phyloP scores from a whole-genome alignment of 2,888 invertebrate genomes.

The Drosophila affinis region DNA sequence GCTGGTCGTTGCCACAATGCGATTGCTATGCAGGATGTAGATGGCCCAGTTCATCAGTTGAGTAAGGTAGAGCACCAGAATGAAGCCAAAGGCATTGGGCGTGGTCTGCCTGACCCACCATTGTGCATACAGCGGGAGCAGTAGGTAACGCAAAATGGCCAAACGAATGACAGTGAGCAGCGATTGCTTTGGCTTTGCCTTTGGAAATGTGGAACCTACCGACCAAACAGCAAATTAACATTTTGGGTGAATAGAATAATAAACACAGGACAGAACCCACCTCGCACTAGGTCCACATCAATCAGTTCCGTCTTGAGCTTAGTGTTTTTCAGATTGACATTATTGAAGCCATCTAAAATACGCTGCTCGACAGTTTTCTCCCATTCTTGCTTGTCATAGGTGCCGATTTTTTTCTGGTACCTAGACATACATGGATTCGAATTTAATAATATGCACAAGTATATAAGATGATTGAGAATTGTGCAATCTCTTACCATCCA shows the following conservation, averaged over 20 bases:
- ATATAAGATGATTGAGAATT: constrained; percentile 3
- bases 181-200: constrained; percentile 97
- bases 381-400: constrained; percentile 98
- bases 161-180: constrained; percentile 92
- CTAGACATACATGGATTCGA: constrained; percentile 83
- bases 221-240: neutral
- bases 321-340: constrained; percentile 91
- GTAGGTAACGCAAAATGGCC: constrained; percentile 91
- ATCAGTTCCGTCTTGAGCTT: constrained; percentile 95
- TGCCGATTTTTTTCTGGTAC: constrained; percentile 98
- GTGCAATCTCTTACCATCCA: constrained; percentile 78
- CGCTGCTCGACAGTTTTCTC: constrained; percentile 97
- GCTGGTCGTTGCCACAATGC: constrained; percentile 46
- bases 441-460: neutral
- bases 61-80: constrained; percentile 90
- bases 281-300: constrained; percentile 97
- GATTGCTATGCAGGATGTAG: constrained; percentile 82
- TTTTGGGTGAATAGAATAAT: neutral
- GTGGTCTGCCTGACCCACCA: constrained; percentile 98
- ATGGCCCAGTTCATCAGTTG: constrained; percentile 86
- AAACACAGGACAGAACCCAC: constrained; percentile 83
- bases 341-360: constrained; percentile 92
- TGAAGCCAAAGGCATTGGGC: constrained; percentile 88
- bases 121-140: constrained; percentile 92
- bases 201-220: constrained; percentile 96